phyloP scores from a whole-genome alignment of 2,113 vertebrate species.

The Phalacrocorax pelagicus region DNA sequence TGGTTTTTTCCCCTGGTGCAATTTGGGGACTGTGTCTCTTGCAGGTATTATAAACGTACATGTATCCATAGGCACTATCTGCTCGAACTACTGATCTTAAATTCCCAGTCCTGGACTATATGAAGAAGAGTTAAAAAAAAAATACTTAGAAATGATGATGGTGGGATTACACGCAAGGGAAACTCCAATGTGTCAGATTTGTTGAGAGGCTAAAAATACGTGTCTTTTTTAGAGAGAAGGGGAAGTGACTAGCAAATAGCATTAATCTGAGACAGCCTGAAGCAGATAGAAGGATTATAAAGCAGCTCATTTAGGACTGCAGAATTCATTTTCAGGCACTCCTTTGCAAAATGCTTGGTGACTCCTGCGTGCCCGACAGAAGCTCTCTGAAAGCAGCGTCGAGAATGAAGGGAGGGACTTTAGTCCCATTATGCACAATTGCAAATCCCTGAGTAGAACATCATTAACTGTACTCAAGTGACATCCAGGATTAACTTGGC shows the following conservation, averaged over 20 bases:
- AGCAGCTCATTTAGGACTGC: slow-evolving; percentile 31
- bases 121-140: background rate
- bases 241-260: slow-evolving; percentile 23
- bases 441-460: slow-evolving; percentile 11
- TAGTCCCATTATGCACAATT: background rate
- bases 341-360: background rate
- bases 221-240: background rate
- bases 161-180: background rate
- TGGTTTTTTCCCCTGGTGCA: background rate
- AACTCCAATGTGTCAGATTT: slow-evolving; percentile 1
- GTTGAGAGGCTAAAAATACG: slow-evolving; percentile 24
- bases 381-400: background rate
- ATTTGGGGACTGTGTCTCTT: background rate
- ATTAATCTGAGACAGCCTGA: slow-evolving; percentile 56
- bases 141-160: background rate
- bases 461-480: background rate
- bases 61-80: background rate
- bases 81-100: background rate
- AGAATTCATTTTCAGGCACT: slow-evolving; percentile 27
- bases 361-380: background rate
- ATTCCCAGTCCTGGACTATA: background rate
- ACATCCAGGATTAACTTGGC: slow-evolving; percentile 3
- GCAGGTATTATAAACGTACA: background rate
- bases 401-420: background rate
- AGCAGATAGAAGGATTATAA: slow-evolving; percentile 61